Conservation (phyloP, 1,140 invertebrate genomes). For the Bombus polaris region DNA sequence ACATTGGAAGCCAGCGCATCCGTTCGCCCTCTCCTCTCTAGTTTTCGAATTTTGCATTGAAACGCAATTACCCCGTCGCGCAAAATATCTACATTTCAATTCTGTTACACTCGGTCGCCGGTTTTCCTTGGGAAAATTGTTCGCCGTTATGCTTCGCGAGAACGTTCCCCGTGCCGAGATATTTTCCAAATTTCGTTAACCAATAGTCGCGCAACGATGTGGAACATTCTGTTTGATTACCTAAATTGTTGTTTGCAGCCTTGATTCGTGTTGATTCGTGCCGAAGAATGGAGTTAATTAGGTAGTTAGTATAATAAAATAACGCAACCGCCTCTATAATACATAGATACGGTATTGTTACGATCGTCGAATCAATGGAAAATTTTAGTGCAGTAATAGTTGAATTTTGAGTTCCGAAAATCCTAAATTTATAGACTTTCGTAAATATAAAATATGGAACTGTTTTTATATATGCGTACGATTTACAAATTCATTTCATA, state of each 20-base stretch:
- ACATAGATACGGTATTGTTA: background rate
- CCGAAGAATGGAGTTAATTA: background rate
- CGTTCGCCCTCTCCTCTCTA: constrained; percentile 12
- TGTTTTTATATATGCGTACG: no score
- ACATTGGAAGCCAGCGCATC: constrained; percentile 22
- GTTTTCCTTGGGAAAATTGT: constrained; percentile 9
- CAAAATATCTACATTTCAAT: constrained; percentile 24
- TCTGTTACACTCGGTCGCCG: background rate
- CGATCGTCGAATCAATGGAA: no score
- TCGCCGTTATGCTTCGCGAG: background rate
- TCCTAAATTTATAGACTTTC: no score
- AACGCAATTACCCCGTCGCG: constrained; percentile 57
- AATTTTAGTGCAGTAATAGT: no score
- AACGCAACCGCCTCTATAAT: background rate
- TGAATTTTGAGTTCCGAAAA: no score
- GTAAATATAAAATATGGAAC: background rate
- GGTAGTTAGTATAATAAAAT: background rate
- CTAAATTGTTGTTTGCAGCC: background rate
- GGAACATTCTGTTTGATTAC: background rate
- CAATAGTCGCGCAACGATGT: background rate
- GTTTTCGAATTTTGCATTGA: constrained; percentile 44
- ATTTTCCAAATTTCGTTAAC: background rate
- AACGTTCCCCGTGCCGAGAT: background rate
- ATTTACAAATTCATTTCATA: no score
- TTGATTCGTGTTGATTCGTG: background rate